Base-by-base conservation (phyloP, 2,888 invertebrate species). In the Folsomia manolachei region DNA sequence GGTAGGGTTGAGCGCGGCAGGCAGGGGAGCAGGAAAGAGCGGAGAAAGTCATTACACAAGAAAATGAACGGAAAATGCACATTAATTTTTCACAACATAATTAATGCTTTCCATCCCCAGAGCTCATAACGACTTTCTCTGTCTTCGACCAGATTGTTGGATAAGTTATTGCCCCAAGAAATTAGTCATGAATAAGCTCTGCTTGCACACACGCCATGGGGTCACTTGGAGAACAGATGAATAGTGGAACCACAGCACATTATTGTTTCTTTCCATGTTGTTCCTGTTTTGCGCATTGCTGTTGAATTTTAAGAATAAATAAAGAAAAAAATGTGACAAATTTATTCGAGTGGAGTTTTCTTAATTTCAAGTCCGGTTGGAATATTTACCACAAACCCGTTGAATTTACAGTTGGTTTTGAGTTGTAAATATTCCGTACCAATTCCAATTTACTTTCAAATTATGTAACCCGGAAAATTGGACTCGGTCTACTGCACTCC, bases 1-100 rank as follows among this genome's bases (percentile, higher is more conserved):
- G 39, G 7, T 39, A 14, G 39, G 39, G 39, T 39, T 14, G 39
- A 39, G 39, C n/a, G 9, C 51, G 18, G 9, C 21, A 19, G 56
- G 19, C 56, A 14, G 7, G 4, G 21, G 7, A 21, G 11, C 18
- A 56, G 21, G 56, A 56, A 56, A 4, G 56, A 56, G n/a, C 7
- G 21, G 56, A 51, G 56, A 56, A 56, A 56, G 56, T 56, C 56
- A 56, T 56, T 56, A 56, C 56, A 21, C 56, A 56, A 56, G 56
- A 56, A 56, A 56, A 56, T 56, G 56, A 56, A 56, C 56, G 56
- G 56, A 56, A 56, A 56, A 56, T 56, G 56, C 56, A n/a, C n/a
- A 56, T 56, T 56, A 56, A 56, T 56, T 56, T 56, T 56, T 56
- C 56, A 39, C 39, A 56, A 56, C 56, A 56, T 56, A 56, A 56